Evolutionary conservation across 2,888 invertebrate genomes (phyloP).

Genomic region (Pollenia griseotomentosa): DNA sequence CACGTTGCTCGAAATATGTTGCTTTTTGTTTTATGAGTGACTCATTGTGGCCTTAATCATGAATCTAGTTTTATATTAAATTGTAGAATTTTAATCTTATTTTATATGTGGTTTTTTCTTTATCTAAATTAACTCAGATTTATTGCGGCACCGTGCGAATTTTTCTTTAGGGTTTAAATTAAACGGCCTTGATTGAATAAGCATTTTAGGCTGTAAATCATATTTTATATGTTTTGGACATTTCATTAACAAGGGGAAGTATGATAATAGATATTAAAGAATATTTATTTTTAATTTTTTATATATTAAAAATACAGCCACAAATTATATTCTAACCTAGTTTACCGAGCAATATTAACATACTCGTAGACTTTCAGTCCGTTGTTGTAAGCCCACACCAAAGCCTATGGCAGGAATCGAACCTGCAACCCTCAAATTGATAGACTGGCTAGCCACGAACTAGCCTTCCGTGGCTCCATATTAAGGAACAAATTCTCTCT

Average conservation of each 20-base stretch:
- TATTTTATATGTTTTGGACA: slow-evolving; percentile 24
- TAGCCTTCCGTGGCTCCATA: no score
- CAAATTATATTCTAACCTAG: no score
- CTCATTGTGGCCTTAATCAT: slow-evolving; percentile 18
- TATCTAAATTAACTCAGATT: slow-evolving; percentile 6
- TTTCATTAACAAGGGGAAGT: slow-evolving; percentile 27
- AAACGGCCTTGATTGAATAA: slow-evolving; percentile 47
- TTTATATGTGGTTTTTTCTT: background rate
- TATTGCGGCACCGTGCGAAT: slow-evolving; percentile 18
- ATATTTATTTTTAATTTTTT: background rate
- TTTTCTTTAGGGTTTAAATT: slow-evolving; percentile 17
- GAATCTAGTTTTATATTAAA: background rate
- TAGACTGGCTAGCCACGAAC: no score
- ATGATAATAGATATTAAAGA: background rate
- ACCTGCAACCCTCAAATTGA: no score
- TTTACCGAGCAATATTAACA: no score
- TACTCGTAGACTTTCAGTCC: no score
- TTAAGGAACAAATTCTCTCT: no score
- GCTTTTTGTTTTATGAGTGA: slow-evolving; percentile 16
- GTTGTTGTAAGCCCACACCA: no score
- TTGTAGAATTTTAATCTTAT: background rate
- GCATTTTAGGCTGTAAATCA: slow-evolving; percentile 54
- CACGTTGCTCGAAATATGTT: background rate
- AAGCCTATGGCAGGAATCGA: no score
- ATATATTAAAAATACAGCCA: background rate